Conservation (phyloP, 1,140 invertebrate genomes). For the Bactericera cockerelli region DNA sequence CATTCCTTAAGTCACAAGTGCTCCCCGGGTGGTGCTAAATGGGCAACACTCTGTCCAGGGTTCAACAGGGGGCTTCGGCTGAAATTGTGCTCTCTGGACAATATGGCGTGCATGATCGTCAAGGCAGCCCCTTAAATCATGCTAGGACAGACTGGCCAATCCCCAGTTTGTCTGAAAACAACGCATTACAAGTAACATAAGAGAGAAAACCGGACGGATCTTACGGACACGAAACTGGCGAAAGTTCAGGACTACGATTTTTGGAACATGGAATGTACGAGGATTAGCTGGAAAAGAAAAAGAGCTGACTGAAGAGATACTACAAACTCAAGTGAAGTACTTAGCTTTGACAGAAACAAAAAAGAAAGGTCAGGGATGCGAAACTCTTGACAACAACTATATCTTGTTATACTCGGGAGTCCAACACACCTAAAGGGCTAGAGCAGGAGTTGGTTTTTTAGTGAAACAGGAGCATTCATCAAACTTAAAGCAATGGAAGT, state of each 20-base stretch:
- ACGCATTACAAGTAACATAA: neutral
- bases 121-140: conserved; percentile 1
- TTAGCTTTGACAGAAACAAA: conserved; percentile 17
- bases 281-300: conserved; percentile 15
- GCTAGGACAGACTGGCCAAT: neutral
- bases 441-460: conserved; percentile 9
- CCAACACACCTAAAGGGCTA: neutral
- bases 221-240: neutral
- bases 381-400: conserved; percentile 7
- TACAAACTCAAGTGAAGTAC: conserved; percentile 6
- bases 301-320: conserved; percentile 13
- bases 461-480: neutral
- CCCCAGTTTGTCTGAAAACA: neutral
- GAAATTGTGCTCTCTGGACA: too few species aligned
- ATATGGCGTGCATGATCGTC: conserved; percentile 6
- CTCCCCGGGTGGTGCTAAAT: too few species aligned
- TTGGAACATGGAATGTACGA: conserved; percentile 15
- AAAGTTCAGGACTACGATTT: conserved; percentile 5
- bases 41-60: too few species aligned
- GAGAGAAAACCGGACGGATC: neutral
- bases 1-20: too few species aligned
- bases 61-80: too few species aligned
- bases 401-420: conserved; percentile 11
- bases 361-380: conserved; percentile 16
- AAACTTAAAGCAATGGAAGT: conserved; percentile 7